Base-by-base conservation (phyloP, 2,113 vertebrate species). In the Astur gentilis region DNA sequence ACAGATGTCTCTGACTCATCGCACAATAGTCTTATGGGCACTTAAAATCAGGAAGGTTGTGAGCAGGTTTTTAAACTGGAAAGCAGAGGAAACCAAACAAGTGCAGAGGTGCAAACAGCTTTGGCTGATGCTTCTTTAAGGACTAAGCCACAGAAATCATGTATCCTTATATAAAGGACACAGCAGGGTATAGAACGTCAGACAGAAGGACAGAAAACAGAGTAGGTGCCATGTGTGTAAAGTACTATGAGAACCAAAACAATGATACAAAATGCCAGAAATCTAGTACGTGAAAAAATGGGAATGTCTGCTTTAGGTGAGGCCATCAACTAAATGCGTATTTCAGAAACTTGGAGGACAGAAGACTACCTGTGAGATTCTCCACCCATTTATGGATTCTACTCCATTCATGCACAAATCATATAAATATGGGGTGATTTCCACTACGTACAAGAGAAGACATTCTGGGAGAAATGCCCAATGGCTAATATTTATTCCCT, bases 391-490 rank as follows among this genome's bases (percentile, higher is more conserved):
- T 42, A 42, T 42, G 40, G 40, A 42, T 42, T 42, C 27, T 80
- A 15, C 50, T 80, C 84, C 61, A 40, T 91, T 87, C 67, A 50
- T 60, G 57, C 57, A 83, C 34, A 83, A 60, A 82, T 47, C 40
- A 64, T 70, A 93, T 60, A 78, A 87, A 69, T 40, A 45, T 3
- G 32, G 89, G 66, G 40, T 85, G 78, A 87, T 70, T 95, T 93
- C 29, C 66, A 72, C 54, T 75, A 10, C 2, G 26, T 73, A 65
- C 36, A 65, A 85, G 47, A 84, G 65, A 40, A 85, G 84, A 72
- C 31, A 32, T 57, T 93, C 84, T 12, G 73, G 83, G 91, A 96
- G 49, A 71, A 76, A 83, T 85, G 70, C 91, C 93, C 96, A 83
- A 7, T 69, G 49, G 73, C 84, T 87, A 85, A 72, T 91, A 76